Evolutionary conservation across 1,140 invertebrate species (phyloP).

Genomic region (Drosophila prosaltans): DNA sequence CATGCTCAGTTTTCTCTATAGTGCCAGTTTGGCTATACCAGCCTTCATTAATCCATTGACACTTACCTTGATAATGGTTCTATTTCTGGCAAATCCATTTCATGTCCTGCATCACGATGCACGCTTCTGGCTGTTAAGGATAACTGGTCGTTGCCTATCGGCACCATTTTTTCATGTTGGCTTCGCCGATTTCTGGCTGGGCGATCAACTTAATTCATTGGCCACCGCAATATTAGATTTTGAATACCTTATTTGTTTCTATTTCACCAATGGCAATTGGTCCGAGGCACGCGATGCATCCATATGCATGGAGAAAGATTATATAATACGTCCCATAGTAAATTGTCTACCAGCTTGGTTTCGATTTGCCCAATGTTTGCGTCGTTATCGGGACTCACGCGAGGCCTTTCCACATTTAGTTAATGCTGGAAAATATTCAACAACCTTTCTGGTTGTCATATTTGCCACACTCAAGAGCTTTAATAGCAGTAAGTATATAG

Average conservation of each 20-base stretch:
- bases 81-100: slow-evolving; percentile 96
- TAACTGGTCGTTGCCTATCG: slow-evolving; percentile 91
- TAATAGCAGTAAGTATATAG: slow-evolving; percentile 85
- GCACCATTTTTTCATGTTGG: slow-evolving; percentile 98
- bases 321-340: slow-evolving; percentile 90
- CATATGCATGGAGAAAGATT: slow-evolving; percentile 87
- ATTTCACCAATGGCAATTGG: slow-evolving; percentile 90
- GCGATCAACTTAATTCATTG: slow-evolving; percentile 98
- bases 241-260: slow-evolving; percentile 95
- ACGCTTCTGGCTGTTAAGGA: slow-evolving; percentile 91
- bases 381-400: slow-evolving; percentile 94
- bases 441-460: slow-evolving; percentile 97
- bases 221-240: slow-evolving; percentile 95
- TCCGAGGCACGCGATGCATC: slow-evolving; percentile 85
- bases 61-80: slow-evolving; percentile 92
- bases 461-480: slow-evolving; percentile 90
- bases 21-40: slow-evolving; percentile 93
- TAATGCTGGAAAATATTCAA: slow-evolving; percentile 99
- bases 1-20: slow-evolving; percentile 91
- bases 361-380: slow-evolving; percentile 97
- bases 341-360: slow-evolving; percentile 98
- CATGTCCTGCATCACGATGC: slow-evolving; percentile 96
- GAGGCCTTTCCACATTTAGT: slow-evolving; percentile 97
- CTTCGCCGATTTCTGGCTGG: slow-evolving; percentile 99
- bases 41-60: slow-evolving; percentile 95